Evolutionary conservation across 2,888 invertebrate genomes (phyloP).

Genomic region (Apamea anceps): DNA sequence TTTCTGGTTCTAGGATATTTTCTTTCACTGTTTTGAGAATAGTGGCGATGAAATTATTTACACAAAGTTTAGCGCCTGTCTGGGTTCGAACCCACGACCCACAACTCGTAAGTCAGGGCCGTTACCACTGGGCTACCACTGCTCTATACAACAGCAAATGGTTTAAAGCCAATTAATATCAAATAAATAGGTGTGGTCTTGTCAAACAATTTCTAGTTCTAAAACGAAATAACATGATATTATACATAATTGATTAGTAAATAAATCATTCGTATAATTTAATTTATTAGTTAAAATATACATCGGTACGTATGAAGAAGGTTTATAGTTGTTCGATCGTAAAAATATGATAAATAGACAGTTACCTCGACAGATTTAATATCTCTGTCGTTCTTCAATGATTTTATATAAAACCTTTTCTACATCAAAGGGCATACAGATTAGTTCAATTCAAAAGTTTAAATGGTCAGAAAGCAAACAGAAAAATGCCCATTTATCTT

Average conservation of each 20-base stretch:
- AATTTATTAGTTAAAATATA: slow-evolving; percentile 56
- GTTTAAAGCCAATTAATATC: slow-evolving; percentile 22
- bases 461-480: slow-evolving; percentile 62
- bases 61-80: background rate
- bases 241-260: slow-evolving; percentile 49
- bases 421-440: slow-evolving; percentile 23
- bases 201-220: slow-evolving; percentile 44
- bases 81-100: background rate
- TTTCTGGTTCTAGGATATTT: background rate
- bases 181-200: slow-evolving; percentile 46
- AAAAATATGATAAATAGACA: slow-evolving; percentile 56
- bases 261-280: slow-evolving; percentile 56
- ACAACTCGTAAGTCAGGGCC: background rate
- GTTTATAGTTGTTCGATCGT: slow-evolving; percentile 51
- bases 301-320: slow-evolving; percentile 36
- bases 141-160: background rate
- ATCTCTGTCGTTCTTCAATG: slow-evolving; percentile 43
- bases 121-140: background rate
- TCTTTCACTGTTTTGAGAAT: background rate
- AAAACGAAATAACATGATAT: slow-evolving; percentile 37
- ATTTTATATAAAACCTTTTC: slow-evolving; percentile 30
- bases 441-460: slow-evolving; percentile 46
- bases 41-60: background rate
- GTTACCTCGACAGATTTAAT: slow-evolving; percentile 50
- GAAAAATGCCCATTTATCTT: slow-evolving; percentile 67